Evolutionary conservation across 2,797 vertebrate species (phyloP), one percentile per base, ranked within the genome.

Genomic region (Distichodus sexfasciatus): DNA sequence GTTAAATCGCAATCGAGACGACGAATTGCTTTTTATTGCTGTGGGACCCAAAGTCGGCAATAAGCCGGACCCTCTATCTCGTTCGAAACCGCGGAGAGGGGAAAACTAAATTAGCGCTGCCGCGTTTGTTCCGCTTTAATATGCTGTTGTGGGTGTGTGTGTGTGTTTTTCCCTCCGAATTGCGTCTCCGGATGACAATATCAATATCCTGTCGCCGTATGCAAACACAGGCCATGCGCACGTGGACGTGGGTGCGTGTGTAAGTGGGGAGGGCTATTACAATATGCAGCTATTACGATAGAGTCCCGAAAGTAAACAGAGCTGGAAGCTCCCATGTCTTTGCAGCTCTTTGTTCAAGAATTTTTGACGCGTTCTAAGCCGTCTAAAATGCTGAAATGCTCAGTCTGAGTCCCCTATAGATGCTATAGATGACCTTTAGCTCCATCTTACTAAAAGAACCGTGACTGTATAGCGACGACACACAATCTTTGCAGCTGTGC

Each of bases 21-120:
- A 85, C 89, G 85, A 90, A 91, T 91, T 87, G 88, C n/a, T n/a
- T 86, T 87, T 85, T 87, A 91, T 87, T 90, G 89, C 87, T 87
- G 76, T 83, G 87, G 86, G 87, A 89, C 87, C 40, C n/a, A n/a
- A 58, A 74, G 74, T 74, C 78, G 79, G 81, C 78, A 87, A 79
- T 87, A 81, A 81, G 79, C 69, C 69, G 81, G 78, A 83, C 71
- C 82, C 73, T 71, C 73, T 82, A 84, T 88, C 82, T 87, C 79
- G 81, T 75, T 76, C 75, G 81, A 81, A 84, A 80, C n/a, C n/a
- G n/a, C 79, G 64, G 55, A 54, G 33, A 55, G 28, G 64, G 29
- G 66, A 71, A 84, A 83, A 87, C 79, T 75, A 86, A 85, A 87
- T 86, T 87, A 84, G 79, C 79, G 72, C 77, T 81, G 76, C 28